These are phyloP conservation scores for Galaxias olidus DNA, from an alignment of 2,797 vertebrate genomes.

Conservation along the genomic window DNA sequence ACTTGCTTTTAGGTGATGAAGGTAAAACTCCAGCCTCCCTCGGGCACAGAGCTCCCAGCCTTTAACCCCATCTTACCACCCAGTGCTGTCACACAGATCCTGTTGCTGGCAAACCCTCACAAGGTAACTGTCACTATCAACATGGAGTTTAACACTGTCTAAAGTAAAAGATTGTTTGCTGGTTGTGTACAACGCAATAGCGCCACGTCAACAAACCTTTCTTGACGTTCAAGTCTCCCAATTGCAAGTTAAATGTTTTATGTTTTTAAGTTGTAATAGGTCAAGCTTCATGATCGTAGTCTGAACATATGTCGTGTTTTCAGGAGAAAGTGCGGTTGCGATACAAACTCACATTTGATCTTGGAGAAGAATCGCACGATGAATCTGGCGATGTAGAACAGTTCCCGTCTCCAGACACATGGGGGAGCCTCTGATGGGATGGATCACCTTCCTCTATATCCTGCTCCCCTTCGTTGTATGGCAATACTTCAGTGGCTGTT, in stretches of 20 bases:
- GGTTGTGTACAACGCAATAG: too few species aligned
- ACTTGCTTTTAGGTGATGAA: constrained; percentile 89
- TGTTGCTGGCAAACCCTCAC: constrained; percentile 94
- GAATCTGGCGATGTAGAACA: constrained; percentile 93
- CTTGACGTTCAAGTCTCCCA: too few species aligned
- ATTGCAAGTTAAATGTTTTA: too few species aligned
- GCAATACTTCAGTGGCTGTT: constrained; percentile 32
- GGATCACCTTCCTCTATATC: constrained; percentile 76
- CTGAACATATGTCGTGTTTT: constrained; percentile 33
- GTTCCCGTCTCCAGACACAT: constrained; percentile 90
- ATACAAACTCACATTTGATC: constrained; percentile 90
- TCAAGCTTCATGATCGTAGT: too few species aligned
- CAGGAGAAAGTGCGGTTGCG: constrained; percentile 95
- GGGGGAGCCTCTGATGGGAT: constrained; percentile 85
- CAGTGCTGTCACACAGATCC: constrained; percentile 93
- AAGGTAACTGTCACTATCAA: too few species aligned
- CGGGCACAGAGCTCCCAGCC: constrained; percentile 88
- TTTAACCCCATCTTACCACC: constrained; percentile 95
- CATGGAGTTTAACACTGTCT: too few species aligned
- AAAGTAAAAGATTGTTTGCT: too few species aligned
- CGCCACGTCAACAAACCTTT: too few species aligned
- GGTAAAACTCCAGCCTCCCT: constrained; percentile 95
- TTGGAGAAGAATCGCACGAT: constrained; percentile 87
- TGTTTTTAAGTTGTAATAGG: too few species aligned
- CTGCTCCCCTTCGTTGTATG: constrained; percentile 48